Conservation (phyloP, 2,888 invertebrate species). For the Aplocera efformata region DNA sequence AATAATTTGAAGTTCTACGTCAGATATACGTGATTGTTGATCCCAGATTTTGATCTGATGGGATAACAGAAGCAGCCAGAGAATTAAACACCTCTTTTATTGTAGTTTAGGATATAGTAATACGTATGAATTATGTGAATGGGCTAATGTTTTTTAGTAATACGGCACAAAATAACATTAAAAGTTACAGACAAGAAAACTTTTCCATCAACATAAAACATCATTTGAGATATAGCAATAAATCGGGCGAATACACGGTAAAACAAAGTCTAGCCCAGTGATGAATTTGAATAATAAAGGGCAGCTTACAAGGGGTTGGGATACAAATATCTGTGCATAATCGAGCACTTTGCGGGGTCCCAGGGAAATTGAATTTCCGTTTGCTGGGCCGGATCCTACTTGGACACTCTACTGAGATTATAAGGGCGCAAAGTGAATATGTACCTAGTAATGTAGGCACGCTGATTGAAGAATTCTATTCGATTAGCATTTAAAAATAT, state of each 20-base stretch:
- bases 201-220: background rate
- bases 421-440: conserved; percentile 20
- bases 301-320: conserved; percentile 46
- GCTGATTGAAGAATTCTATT: conserved; percentile 11
- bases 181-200: background rate
- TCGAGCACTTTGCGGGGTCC: conserved; percentile 47
- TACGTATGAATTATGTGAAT: no score
- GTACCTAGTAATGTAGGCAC: conserved; percentile 20
- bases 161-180: no score
- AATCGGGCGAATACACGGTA: conserved; percentile 30
- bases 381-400: conserved; percentile 25
- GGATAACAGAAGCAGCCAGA: no score
- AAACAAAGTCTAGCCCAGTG: conserved; percentile 49
- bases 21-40: no score
- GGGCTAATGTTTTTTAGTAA: no score
- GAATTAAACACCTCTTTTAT: no score
- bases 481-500: no score
- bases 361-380: conserved; percentile 50
- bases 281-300: conserved; percentile 61
- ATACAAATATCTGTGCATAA: conserved; percentile 60
- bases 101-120: no score
- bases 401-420: conserved; percentile 25
- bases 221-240: conserved; percentile 16
- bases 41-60: no score
- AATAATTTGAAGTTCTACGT: no score